Base-by-base conservation (phyloP, 2,113 vertebrate genomes). In the Nansenia antarctica region DNA sequence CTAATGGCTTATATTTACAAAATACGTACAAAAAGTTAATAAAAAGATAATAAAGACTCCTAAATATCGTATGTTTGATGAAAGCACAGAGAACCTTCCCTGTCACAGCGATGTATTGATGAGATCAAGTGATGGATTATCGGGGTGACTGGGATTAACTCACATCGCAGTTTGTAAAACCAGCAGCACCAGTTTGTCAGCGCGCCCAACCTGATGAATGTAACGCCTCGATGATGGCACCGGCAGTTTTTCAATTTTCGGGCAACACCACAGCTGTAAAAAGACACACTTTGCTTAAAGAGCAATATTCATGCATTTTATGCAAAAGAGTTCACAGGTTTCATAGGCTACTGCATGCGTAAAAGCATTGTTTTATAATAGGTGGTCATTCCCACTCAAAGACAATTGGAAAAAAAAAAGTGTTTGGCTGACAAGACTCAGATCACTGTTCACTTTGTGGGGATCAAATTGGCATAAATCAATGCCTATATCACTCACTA, bases 181-280 rank as follows among this genome's bases (percentile, higher is more conserved):
- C 69, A 78, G 74, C 73, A 69, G 74, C 26, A 32, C 22, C 67
- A 30, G 54, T 49, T 61, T 67, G 52, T 70, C 61, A 29, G 18
- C 61, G 35, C 81, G 73, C 31, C 52, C 1, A 11, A 77, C 2
- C 83, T 54, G 87, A 69, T 47, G 78, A 65, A 82, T 85, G 5
- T 86, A 76, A 88, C 87, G 82, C 86, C 84, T 75, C 69, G 1
- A 15, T 80, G 73, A 74, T 45, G 61, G n/a, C 15, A 75, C 2
- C 18, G 0, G n/a, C 76, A 62, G 32, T 80, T 53, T 55, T 58
- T 70, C 67, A 24, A 15, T 76, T 80, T 76, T 32, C 73, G 72
- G 74, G 69, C 65, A 26, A 81, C 85, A 81, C 74, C 37, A 67
- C 71, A 70, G 73, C 83, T 86, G 87, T 76, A 37, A 87, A 90